Base-by-base conservation (phyloP, 2,113 vertebrate genomes). In the Chlamydotis undulata region DNA sequence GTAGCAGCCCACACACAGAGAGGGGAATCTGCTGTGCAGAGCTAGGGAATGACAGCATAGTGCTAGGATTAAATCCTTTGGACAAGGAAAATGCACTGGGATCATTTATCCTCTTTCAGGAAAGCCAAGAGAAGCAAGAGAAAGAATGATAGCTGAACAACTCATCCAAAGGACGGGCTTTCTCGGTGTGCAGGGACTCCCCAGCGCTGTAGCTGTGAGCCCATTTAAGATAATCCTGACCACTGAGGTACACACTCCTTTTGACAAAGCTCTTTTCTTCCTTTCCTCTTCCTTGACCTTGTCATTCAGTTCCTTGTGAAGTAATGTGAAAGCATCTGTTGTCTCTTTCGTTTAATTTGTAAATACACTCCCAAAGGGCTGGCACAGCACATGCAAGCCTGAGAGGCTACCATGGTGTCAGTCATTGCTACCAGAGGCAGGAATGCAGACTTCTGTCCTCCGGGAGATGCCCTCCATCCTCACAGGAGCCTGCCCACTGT, bases 331-430 rank as follows among this genome's bases (percentile, higher is more conserved):
- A 95, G 22, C 90, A 88, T 86, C 80, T 92, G 90, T 73, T 71
- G 56, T n/a, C n/a, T 89, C 57, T 82, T 94, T 93, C 29, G 2
- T 95, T 93, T 83, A 82, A 85, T 91, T 94, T 92, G 71, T 83
- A 84, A 96, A 96, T 77, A 83, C 10, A 9, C 14, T 90, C 69
- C 61, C n/a, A 0, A 55, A 84, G 67, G 79, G 35, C 47, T 59
- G 18, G n/a, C 21, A 63, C 56, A 80, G 57, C 26, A 57, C 47
- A 10, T 29, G 43, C 55, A 83, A 85, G 41, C 43, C 79, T 37
- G 37, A 79, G 49, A 75, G 61, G 13, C 83, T 68, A 68, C 71
- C 45, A 57, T 2, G 0, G 14, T n/a, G n/a, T 63, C 60, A 67
- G n/a, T 75, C 22, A 26, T 75, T 1, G 0, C 25, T 47, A 83